Evolutionary conservation across 2,797 vertebrate species (phyloP).

Genomic region (Aldrovandia affinis): DNA sequence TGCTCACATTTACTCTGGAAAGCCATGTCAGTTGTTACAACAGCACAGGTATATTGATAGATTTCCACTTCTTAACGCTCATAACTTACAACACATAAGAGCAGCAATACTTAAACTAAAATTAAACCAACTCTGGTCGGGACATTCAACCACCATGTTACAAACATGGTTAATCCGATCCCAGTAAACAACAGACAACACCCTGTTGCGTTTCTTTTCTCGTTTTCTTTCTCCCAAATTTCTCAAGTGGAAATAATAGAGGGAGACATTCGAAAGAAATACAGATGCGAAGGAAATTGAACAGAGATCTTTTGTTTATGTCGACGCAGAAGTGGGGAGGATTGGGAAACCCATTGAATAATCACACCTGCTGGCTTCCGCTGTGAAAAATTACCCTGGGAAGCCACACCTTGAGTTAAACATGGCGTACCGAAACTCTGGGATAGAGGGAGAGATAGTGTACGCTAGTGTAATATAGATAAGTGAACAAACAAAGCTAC

Average conservation of each 20-base stretch:
- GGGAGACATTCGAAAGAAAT: background rate
- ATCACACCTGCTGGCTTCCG: slow-evolving; percentile 63
- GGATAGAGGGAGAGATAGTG: background rate
- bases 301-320: background rate
- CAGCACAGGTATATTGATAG: background rate
- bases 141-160: background rate
- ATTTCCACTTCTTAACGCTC: background rate
- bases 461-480: slow-evolving; percentile 9
- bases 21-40: background rate
- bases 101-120: background rate
- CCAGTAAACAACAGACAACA: slow-evolving; percentile 31
- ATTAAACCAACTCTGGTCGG: background rate
- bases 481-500: slow-evolving; percentile 46
- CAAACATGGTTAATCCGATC: slow-evolving; percentile 9
- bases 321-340: slow-evolving; percentile 22
- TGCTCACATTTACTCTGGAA: background rate
- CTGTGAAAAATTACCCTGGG: slow-evolving; percentile 24
- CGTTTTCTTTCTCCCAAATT: background rate
- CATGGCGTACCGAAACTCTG: slow-evolving; percentile 43
- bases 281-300: background rate
- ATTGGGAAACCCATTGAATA: slow-evolving; percentile 51
- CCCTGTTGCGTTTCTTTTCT: slow-evolving; percentile 56
- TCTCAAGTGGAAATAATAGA: background rate
- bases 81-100: background rate
- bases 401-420: slow-evolving; percentile 66